Evolutionary conservation across 2,888 invertebrate species (phyloP), one percentile per base, ranked within the genome.

Genomic region (Heliconius sara): DNA sequence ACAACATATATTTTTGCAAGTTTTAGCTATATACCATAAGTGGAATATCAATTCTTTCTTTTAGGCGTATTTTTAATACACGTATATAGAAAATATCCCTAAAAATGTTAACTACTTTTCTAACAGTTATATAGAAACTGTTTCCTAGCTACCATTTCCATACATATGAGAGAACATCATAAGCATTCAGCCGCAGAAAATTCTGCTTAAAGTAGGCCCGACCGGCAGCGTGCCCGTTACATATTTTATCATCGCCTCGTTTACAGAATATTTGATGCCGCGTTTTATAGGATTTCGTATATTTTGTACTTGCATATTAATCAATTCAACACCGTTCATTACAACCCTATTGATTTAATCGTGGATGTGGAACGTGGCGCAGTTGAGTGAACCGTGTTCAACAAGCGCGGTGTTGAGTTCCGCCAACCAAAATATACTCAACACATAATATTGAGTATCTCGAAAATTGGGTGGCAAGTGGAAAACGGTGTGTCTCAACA

Each of bases 241-340:
- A 93, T 93, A 91, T 90, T 92, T 92, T 88, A 93, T 89, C 84
- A 84, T 86, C 85, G 86, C 85, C 86, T 85, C 88, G 89, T 91
- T 92, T 89, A 88, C 87, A 85, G 91, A 92, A 93, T 93, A 91
- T 90, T 89, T 90, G 86, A 92, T 67, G 43, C 9, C 43, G 7
- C n/a, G 43, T 67, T 78, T 74, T 68, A 78, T 30, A 67, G 27
- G 74, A 74, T 63, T 67, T 68, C 43, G 60, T 43, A 60, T 47
- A 47, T 47, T 47, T 47, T 57, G 57, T 68, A 74, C 39, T 27
- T 66, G 60, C 78, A 72, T 74, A 68, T 67, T 78, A 67, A 74
- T 67, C 68, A 73, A n/a, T 78, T 75, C 60, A 43, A 25, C 25
- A 57, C 73, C 72, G 30, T 72, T 78, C 72, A 25, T 72, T 25